These are phyloP conservation scores for Bembecia ichneumoniformis DNA, from an alignment of 2,888 invertebrate genomes.

Conservation along the genomic window DNA sequence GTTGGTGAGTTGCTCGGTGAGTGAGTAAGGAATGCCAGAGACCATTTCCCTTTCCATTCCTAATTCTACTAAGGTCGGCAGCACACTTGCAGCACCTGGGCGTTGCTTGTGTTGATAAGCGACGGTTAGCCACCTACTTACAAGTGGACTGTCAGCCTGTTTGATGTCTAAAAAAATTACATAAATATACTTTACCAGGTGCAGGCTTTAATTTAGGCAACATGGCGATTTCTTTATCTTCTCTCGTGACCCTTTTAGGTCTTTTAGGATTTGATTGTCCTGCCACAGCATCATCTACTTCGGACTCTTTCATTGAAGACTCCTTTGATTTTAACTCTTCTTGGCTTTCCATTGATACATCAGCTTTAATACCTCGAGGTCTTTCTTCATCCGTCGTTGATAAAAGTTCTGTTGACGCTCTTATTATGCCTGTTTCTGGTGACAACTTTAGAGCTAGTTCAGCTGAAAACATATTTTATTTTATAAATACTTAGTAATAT, in stretches of 20 bases:
- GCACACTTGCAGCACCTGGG: too few species aligned
- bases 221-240: conserved; percentile 79
- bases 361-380: conserved; percentile 70
- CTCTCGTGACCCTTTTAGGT: conserved; percentile 55
- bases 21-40: too few species aligned
- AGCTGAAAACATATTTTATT: conserved; percentile 29
- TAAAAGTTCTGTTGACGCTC: conserved; percentile 85
- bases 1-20: too few species aligned
- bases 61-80: too few species aligned
- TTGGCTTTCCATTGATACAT: conserved; percentile 25
- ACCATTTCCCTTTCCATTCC: too few species aligned
- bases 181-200: conserved; percentile 45
- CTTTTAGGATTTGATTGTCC: conserved; percentile 54
- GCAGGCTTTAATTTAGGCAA: conserved; percentile 87
- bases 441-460: conserved; percentile 75
- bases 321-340: conserved; percentile 16
- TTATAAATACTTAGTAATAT: conserved; percentile 7
- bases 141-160: too few species aligned
- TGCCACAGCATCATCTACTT: conserved; percentile 39
- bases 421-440: conserved; percentile 82
- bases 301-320: conserved; percentile 15
- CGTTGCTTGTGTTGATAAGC: too few species aligned
- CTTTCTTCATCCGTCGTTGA: conserved; percentile 79
- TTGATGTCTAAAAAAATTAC: too few species aligned
- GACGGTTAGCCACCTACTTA: too few species aligned